phyloP scores from a whole-genome alignment of 92 coral and sea anemone species.

The Epizoanthus illoricatus region DNA sequence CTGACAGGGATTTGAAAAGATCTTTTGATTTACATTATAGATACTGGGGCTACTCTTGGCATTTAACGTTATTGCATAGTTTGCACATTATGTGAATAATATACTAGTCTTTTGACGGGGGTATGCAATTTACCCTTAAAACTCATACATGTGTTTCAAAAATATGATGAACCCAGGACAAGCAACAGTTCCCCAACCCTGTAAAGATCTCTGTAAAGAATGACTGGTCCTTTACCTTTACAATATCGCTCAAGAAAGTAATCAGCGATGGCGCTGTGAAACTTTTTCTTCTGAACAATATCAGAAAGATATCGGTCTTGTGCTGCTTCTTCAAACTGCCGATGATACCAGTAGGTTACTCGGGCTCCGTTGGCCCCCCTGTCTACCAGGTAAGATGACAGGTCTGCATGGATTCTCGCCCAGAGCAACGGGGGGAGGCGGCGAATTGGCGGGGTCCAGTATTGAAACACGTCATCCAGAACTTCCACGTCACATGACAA shows the following conservation, averaged over 20 bases:
- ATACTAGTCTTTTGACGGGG: too few relatives aligned
- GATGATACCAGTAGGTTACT: constrained; percentile 82
- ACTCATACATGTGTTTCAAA: too few relatives aligned
- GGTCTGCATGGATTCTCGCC: constrained; percentile 78
- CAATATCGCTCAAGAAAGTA: constrained; percentile 67
- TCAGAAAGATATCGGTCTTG: constrained; percentile 74
- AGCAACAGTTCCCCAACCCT: too few relatives aligned
- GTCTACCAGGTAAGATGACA: constrained; percentile 79
- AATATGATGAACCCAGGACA: too few relatives aligned
- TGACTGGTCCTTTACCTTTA: not conserved
- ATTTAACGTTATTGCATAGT: too few relatives aligned
- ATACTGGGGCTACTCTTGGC: too few relatives aligned
- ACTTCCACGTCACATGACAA: constrained; percentile 75
- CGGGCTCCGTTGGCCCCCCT: constrained; percentile 82
- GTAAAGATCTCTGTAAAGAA: not conserved
- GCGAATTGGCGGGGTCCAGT: constrained; percentile 91
- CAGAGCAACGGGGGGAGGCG: constrained; percentile 88
- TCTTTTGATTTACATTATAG: too few relatives aligned
- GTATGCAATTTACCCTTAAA: too few relatives aligned
- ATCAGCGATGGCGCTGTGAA: constrained; percentile 72
- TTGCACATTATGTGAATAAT: too few relatives aligned
- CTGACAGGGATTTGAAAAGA: too few relatives aligned
- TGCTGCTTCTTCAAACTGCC: constrained; percentile 83
- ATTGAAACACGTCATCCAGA: constrained; percentile 81
- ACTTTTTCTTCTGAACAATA: constrained; percentile 51